These are phyloP conservation scores for Drosophila fuyamai DNA, from an alignment of 1,140 invertebrate species.

Conservation along the genomic window DNA sequence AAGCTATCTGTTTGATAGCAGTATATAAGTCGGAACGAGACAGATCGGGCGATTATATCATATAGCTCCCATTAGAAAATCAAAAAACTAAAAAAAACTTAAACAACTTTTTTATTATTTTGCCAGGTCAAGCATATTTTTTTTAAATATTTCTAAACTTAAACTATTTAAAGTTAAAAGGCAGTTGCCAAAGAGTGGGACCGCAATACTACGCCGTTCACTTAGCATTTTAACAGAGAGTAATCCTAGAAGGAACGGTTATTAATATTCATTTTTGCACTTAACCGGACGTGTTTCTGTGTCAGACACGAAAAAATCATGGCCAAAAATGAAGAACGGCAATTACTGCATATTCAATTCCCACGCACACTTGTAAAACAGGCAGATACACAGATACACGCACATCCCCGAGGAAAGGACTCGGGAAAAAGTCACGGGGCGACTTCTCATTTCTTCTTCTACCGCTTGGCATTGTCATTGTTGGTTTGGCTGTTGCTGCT, in stretches of 20 bases:
- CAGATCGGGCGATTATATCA: too few relatives aligned
- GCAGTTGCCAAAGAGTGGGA: neutral
- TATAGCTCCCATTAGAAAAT: too few relatives aligned
- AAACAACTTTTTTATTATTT: too few relatives aligned
- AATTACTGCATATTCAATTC: constrained; percentile 77
- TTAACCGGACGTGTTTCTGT: constrained; percentile 60
- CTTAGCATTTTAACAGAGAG: neutral
- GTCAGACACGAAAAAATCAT: constrained; percentile 67
- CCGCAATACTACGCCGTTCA: neutral
- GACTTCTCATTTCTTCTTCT: constrained; percentile 22
- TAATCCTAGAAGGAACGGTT: constrained; percentile 13
- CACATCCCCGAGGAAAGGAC: constrained; percentile 37
- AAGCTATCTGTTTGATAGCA: too few relatives aligned
- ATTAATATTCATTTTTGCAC: constrained; percentile 73
- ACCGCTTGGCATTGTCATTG: constrained; percentile 20
- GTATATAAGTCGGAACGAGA: too few relatives aligned
- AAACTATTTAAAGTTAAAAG: neutral
- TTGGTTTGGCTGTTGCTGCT: constrained; percentile 26
- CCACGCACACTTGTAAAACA: constrained; percentile 23
- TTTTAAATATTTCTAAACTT: too few relatives aligned
- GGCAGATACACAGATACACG: constrained; percentile 17
- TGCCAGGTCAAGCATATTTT: too few relatives aligned
- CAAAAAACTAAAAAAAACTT: too few relatives aligned
- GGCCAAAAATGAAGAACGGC: constrained; percentile 66
- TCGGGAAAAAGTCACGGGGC: constrained; percentile 57